Conservation (phyloP, 1,140 invertebrate species). For the Condylostylus longicornis region DNA sequence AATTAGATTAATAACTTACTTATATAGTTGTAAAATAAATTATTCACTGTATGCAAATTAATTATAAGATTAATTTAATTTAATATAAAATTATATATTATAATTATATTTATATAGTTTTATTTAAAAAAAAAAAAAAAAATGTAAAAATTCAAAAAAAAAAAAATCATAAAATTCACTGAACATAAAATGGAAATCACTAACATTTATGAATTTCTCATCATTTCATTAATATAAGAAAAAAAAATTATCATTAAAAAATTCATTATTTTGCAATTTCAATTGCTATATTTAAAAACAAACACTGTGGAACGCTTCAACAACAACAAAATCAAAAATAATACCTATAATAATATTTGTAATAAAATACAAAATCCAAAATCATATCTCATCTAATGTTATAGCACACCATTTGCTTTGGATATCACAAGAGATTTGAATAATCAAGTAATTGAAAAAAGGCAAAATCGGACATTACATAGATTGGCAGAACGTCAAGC, state of each 20-base stretch:
- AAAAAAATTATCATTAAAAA: too few species aligned
- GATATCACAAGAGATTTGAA: conserved; percentile 32
- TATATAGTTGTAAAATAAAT: background rate
- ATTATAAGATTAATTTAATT: background rate
- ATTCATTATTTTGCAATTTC: too few species aligned
- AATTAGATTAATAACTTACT: conserved; percentile 1
- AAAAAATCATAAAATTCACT: conserved; percentile 5
- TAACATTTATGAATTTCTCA: too few species aligned
- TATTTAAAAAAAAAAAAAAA: conserved; percentile 10
- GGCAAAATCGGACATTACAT: conserved; percentile 22
- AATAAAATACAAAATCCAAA: background rate
- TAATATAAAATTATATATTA: conserved; percentile 3
- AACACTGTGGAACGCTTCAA: background rate
- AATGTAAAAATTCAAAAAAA: conserved; percentile 2
- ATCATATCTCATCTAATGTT: conserved; percentile 12
- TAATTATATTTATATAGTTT: too few species aligned
- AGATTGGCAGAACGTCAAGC: conserved; percentile 37
- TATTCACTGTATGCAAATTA: conserved; percentile 2
- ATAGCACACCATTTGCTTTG: conserved; percentile 25
- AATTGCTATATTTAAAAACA: background rate
- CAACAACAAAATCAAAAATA: conserved; percentile 1
- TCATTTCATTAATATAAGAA: too few species aligned
- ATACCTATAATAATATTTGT: background rate
- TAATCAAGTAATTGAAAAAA: conserved; percentile 29
- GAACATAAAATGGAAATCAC: too few species aligned